Evolutionary conservation across 23 tunicate species (phyloP).

Genomic region (Styela clava): DNA sequence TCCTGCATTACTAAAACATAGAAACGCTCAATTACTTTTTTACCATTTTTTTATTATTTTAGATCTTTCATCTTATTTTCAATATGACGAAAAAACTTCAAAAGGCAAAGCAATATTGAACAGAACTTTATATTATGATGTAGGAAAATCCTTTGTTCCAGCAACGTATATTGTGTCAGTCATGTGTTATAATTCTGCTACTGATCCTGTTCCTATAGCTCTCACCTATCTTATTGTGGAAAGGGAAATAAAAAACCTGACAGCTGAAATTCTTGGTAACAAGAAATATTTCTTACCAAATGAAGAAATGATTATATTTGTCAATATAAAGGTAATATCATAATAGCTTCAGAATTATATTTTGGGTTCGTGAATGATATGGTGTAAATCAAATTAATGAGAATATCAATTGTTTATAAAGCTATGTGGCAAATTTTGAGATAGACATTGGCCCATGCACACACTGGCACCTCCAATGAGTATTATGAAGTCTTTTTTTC

Average conservation of each 20-base stretch:
- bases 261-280: not conserved
- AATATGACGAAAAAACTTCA: conserved; percentile 11
- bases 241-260: conserved; percentile 23
- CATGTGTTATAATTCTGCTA: conserved; percentile 49
- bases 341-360: too few species aligned
- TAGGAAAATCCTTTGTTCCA: not conserved
- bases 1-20: too few species aligned
- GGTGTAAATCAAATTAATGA: too few species aligned
- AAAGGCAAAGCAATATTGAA: conserved; percentile 54
- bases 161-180: conserved; percentile 38
- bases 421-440: too few species aligned
- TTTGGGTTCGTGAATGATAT: too few species aligned
- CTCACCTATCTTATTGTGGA: conserved; percentile 43
- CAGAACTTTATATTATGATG: not conserved
- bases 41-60: too few species aligned
- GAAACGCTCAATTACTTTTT: too few species aligned
- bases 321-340: not conserved
- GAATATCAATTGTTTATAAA: too few species aligned
- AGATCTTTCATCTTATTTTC: conserved; percentile 43
- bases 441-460: too few species aligned
- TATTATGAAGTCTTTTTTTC: too few species aligned
- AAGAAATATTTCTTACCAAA: conserved; percentile 7
- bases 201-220: conserved; percentile 28
- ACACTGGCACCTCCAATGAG: too few species aligned
- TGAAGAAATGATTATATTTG: conserved; percentile 30